Evolutionary conservation across 2,113 vertebrate genomes (phyloP), one percentile per base, ranked within the genome.

Genomic region (Ceuthmochares aereus): DNA sequence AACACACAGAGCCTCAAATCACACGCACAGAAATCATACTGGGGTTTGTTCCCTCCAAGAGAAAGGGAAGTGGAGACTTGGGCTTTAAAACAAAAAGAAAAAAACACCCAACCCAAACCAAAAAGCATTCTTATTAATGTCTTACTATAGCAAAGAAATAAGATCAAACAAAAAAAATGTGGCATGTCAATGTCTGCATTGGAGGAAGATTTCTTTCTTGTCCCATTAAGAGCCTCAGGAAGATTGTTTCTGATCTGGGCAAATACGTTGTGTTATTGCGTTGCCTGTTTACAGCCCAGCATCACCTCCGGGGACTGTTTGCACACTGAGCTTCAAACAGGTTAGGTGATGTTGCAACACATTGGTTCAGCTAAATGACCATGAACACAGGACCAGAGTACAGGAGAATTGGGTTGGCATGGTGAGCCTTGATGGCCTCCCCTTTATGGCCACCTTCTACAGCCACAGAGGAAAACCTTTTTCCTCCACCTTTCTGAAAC

Each of bases 181-280:
- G 34, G 15, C 45, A 54, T 15, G 34, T 62, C 3, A 0, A 10
- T 5, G 10, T 18, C 34, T 82, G 4, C 43, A 66, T 68, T 10
- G 34, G 49, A 66, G 29, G 56, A 25, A 69, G 2, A 13, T 40
- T 70, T 67, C 62, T 87, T 29, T 37, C 40, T 66, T 73, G 49
- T 56, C 19, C 13, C 26, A 34, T 13, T 32, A 62, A 30, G 23
- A 83, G 29, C 10, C 86, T 59, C 37, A 36, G 32, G 37, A 68
- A 60, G 30, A 67, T 60, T 0, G 7, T 62, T 87, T 79, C 51
- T 7, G 47, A 76, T 54, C 32, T 17, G 27, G 37, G 36, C 42
- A 95, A 90, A 54, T 29, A 59, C 0, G 2, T 12, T 3, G 4
- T 0, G 1, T 54, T 58, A 37, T 3, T 3, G 1, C 2, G 4